phyloP scores from a whole-genome alignment of 2,888 invertebrate genomes.

The Aleiodes alternator region DNA sequence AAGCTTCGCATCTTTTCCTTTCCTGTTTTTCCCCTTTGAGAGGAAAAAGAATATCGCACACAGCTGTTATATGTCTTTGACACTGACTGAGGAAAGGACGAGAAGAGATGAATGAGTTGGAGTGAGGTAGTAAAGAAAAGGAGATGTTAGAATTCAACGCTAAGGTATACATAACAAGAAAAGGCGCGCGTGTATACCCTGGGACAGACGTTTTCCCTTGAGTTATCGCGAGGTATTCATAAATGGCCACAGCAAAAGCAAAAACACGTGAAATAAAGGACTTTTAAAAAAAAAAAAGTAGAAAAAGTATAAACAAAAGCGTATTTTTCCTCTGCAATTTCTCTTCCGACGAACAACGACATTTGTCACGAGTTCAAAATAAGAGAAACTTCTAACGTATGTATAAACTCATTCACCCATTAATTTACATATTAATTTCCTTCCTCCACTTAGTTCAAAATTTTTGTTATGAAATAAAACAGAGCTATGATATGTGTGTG shows the following conservation, averaged over 20 bases:
- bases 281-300: too few relatives aligned
- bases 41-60: too few relatives aligned
- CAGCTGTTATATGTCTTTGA: conserved; percentile 5
- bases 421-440: conserved; percentile 7
- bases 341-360: conserved; percentile 59
- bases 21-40: too few relatives aligned
- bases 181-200: conserved; percentile 14
- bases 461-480: too few relatives aligned
- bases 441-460: background rate
- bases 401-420: conserved; percentile 14
- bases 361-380: conserved; percentile 64
- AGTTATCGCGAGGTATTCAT: conserved; percentile 56
- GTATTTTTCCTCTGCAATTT: conserved; percentile 54
- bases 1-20: too few relatives aligned
- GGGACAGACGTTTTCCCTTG: conserved; percentile 38
- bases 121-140: background rate
- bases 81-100: conserved; percentile 27
- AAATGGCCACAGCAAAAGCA: conserved; percentile 51
- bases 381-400: conserved; percentile 7
- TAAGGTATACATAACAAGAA: conserved; percentile 19
- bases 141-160: conserved; percentile 11
- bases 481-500: too few relatives aligned
- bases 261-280: conserved; percentile 7
- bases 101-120: conserved; percentile 10
- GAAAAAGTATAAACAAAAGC: conserved; percentile 34